Evolutionary conservation across 2,797 vertebrate genomes (phyloP), one percentile per base, ranked within the genome.

Genomic region (Scleropages formosus): DNA sequence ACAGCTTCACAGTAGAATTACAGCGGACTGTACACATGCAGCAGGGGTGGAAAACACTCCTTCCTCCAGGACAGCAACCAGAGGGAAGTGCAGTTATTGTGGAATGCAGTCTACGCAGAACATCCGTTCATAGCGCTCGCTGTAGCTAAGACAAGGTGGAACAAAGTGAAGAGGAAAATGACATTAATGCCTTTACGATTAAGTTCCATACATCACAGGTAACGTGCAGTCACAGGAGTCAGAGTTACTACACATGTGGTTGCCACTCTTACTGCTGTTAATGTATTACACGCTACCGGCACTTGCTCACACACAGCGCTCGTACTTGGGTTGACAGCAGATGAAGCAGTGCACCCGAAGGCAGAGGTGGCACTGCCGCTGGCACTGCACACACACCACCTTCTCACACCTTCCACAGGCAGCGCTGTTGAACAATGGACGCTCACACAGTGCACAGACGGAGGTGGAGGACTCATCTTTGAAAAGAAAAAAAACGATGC

Each of bases 281-380:
- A 27, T 16, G 8, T 44, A 58, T 11, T 59, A 15, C n/a, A 46
- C 15, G 15, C 24, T 68, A 18, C 64, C 47, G 47, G 8, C 8
- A 13, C 22, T 61, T 22, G 9, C 13, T 26, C 44, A 1, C 26
- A 8, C 26, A 12, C 22, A 4, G 8, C 20, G 53, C 27, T 67
- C 68, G 24, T 76, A 76, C 75, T 71, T 76, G 46, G 75, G 75
- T 9, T 53, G 67, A 13, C 75, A 76, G 67, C 75, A 76, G 75
- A 68, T 71, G 67, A 76, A 76, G 46, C 75, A 76, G 75, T 76
- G 60, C 20, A 59, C 71, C 58, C 75, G 67, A 24, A 76, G 75
- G 59, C 75, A 76, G 58, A 64, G 59, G 3, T 59, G 62, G 15
- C 75, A 76, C 22, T 61, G 67, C 3, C 75, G 75, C 26, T 63